Evolutionary conservation across 2,888 invertebrate genomes (phyloP), one percentile per base, ranked within the genome.

Genomic region (Physocephala rufipes): DNA sequence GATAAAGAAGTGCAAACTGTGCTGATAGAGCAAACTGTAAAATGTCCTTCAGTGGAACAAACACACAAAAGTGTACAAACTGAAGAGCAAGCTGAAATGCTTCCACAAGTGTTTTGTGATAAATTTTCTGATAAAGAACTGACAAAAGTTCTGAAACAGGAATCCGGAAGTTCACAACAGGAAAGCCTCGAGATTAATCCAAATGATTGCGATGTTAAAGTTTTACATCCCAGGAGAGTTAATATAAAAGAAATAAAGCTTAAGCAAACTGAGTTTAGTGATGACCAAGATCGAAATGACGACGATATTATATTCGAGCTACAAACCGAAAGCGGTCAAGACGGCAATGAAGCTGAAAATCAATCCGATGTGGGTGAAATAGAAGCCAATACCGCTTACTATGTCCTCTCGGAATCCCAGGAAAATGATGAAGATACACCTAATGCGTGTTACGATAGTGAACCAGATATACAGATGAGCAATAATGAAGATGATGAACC

Each of bases 391-490:
- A 67, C 70, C 7, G 63, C 67, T 3, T 73, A 74, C 28, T 71
- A 74, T 24, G 67, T 73, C 16, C 19, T 71, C 24, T 72, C 73
- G 0, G 49, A 63, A 43, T 53, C 69, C 2, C 55, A 67, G 47
- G 65, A 21, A 1, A 58, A 70, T 2, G 66, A 74, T 19, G 70
- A 75, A 30, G 51, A 64, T 47, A 26, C 19, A 28, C 65, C 26
- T 21, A 62, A 64, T 0, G 45, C 30, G 16, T 30, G 19, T 7
- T 47, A 59, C 51, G 69, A 69, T 43, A 47, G 24, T 21, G 70
- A 66, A n/a, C 66, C 59, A 9, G 63, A 65, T 7, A 45, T 47
- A n/a, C 74, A 72, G 9, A 75, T 72, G 4, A 74, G 71, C 3
- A 76, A 81, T 49, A 62, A 19, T 68, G 68, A 43, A 1, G 16